Evolutionary conservation across 2,113 vertebrate species (phyloP).

Genomic region (Chelonoidis abingdonii): DNA sequence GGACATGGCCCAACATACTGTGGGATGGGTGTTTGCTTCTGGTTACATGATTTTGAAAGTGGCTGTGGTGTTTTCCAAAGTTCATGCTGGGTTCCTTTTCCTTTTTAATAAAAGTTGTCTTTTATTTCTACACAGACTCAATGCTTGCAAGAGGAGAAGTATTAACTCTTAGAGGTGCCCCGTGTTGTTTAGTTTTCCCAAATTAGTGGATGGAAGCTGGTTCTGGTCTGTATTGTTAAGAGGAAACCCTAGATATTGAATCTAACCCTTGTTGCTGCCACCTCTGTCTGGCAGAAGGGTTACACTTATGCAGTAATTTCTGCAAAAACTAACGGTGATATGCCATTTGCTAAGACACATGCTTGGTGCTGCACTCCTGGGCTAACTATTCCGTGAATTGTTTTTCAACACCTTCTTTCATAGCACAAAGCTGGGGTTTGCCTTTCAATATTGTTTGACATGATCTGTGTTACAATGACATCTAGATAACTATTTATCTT

Average conservation of each 20-base stretch:
- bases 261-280: background rate
- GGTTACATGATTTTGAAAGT: background rate
- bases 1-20: background rate
- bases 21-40: background rate
- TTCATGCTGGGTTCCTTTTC: background rate
- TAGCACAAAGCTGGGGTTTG: background rate
- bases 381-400: background rate
- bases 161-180: background rate
- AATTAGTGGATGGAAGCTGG: background rate
- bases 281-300: background rate
- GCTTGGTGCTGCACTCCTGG: background rate
- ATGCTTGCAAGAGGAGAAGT: background rate
- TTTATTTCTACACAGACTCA: background rate
- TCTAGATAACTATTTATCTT: background rate
- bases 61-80: background rate
- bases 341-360: background rate
- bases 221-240: background rate
- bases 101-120: background rate
- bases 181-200: background rate
- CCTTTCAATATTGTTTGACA: background rate
- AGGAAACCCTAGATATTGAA: background rate
- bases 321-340: background rate
- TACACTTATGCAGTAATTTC: background rate
- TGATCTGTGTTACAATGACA: background rate
- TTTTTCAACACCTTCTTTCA: background rate